Conservation (phyloP, 2,888 invertebrate species). For the Euzetes globulus region DNA sequence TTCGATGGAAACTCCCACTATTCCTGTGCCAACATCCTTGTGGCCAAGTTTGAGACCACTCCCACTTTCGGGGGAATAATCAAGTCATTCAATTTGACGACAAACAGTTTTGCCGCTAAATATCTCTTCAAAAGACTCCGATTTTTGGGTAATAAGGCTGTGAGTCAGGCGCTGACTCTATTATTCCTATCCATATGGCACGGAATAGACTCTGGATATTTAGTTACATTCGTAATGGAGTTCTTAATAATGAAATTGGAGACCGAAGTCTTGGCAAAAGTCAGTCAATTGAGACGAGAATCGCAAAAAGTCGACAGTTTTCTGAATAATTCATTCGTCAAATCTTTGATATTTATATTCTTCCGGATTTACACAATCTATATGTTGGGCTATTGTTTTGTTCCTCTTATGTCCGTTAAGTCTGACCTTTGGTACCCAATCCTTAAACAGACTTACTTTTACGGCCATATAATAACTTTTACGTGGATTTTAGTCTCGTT, state of each 20-base stretch:
- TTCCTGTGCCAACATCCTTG: conserved; percentile 78
- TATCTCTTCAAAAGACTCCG: conserved; percentile 88
- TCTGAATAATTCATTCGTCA: conserved; percentile 3
- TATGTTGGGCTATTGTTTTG: conserved; percentile 40
- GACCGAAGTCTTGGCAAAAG: conserved; percentile 57
- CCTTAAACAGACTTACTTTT: conserved; percentile 37
- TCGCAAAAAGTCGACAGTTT: not conserved
- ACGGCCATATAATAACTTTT: conserved; percentile 40
- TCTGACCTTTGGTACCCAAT: conserved; percentile 37
- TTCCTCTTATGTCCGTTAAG: conserved; percentile 40
- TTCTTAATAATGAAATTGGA: conserved; percentile 78
- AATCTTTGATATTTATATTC: conserved; percentile 27
- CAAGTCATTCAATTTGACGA: conserved; percentile 87
- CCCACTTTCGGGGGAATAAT: conserved; percentile 79
- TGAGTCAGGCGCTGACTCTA: conserved; percentile 74
- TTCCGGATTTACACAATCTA: conserved; percentile 35
- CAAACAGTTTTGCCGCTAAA: conserved; percentile 82
- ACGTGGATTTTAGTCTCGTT: conserved; percentile 36
- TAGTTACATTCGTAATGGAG: conserved; percentile 82
- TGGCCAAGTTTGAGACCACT: conserved; percentile 69
- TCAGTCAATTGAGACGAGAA: not conserved
- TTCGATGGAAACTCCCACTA: conserved; percentile 60
- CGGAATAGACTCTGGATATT: conserved; percentile 88
- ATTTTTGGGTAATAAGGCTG: conserved; percentile 70
- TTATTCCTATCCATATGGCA: conserved; percentile 91